Evolutionary conservation across 2,113 vertebrate genomes (phyloP).

Genomic region (Sylvietta virens): DNA sequence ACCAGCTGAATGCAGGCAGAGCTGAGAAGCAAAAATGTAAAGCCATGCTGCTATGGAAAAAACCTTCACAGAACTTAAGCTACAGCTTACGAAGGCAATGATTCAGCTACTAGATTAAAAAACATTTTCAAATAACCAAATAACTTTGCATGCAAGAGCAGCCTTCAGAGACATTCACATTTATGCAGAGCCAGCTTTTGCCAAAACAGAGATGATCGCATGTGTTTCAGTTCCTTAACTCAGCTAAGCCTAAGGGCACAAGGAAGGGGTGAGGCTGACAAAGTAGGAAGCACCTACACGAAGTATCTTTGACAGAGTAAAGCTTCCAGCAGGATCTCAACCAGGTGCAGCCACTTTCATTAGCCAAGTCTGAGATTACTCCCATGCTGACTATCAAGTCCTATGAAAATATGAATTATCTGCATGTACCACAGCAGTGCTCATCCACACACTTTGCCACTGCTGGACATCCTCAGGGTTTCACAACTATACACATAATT

Average conservation of each 20-base stretch:
- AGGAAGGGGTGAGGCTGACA: neutral
- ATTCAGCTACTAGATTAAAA: neutral
- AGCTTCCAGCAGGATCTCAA: slow-evolving; percentile 40
- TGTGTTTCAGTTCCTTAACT: neutral
- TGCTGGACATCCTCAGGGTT: neutral
- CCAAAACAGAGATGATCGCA: neutral
- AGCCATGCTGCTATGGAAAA: neutral
- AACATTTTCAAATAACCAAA: neutral
- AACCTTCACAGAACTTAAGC: neutral
- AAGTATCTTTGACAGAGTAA: slow-evolving; percentile 12
- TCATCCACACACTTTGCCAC: neutral
- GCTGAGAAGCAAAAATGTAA: neutral
- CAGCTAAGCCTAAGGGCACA: neutral
- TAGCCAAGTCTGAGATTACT: slow-evolving; percentile 39
- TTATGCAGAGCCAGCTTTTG: neutral
- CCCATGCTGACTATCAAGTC: slow-evolving; percentile 1
- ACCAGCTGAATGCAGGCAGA: neutral
- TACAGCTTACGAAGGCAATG: neutral
- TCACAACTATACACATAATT: neutral
- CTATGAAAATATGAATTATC: slow-evolving; percentile 40
- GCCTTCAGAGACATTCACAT: neutral
- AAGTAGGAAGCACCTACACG: neutral
- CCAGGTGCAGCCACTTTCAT: slow-evolving; percentile 49
- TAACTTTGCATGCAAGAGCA: neutral
- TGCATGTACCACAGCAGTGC: neutral